phyloP scores from a whole-genome alignment of 2,113 vertebrate genomes.

The Rhagologus leucostigma region DNA sequence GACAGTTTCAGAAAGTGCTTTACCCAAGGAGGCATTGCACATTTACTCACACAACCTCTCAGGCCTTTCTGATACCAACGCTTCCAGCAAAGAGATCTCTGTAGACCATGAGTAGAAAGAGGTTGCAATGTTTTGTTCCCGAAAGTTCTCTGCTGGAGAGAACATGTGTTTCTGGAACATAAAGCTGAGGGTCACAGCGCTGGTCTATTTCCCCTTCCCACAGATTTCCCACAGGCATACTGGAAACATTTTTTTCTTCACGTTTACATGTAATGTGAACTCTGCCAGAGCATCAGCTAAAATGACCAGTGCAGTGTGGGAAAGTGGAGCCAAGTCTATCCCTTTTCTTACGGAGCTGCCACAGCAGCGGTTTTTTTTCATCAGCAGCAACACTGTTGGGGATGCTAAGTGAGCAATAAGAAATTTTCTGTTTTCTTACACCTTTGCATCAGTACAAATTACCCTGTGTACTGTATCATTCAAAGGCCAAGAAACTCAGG shows the following conservation, averaged over 20 bases:
- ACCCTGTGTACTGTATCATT: neutral
- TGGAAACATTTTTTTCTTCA: neutral
- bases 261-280: neutral
- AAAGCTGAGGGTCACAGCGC: neutral
- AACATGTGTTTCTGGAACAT: neutral
- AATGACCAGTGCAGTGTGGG: neutral
- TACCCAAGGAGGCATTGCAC: neutral
- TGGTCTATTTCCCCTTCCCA: neutral
- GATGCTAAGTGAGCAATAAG: neutral
- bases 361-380: neutral
- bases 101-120: neutral
- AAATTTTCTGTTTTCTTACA: neutral
- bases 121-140: neutral
- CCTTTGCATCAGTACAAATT: neutral
- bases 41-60: neutral
- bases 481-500: neutral
- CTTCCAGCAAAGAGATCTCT: neutral
- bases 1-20: neutral
- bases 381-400: neutral
- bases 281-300: neutral
- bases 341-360: neutral
- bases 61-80: neutral
- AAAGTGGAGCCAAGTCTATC: neutral
- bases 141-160: neutral
- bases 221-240: neutral